phyloP scores from a whole-genome alignment of 2,797 vertebrate genomes.

The Acipenser ruthenus region DNA sequence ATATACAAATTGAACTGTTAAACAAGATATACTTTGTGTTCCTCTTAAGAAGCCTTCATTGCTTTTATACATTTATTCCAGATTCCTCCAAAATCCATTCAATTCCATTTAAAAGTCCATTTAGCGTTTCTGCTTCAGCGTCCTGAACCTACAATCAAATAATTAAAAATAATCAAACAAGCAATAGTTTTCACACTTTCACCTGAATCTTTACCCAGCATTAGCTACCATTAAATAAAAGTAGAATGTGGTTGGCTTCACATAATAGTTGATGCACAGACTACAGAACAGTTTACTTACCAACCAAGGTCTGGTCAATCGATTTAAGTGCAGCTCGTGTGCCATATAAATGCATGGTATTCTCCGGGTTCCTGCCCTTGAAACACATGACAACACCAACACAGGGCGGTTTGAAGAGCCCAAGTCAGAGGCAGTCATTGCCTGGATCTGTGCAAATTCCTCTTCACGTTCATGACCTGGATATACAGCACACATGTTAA shows the following conservation, averaged over 20 bases:
- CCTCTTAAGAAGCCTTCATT: background rate
- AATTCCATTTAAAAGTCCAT: constrained; percentile 74
- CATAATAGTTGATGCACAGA: too few species aligned
- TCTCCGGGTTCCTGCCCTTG: constrained; percentile 50
- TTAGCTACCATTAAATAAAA: too few species aligned
- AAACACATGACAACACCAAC: constrained; percentile 79
- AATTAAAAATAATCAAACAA: constrained; percentile 13
- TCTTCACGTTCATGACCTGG: constrained; percentile 50
- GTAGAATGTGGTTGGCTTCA: too few species aligned
- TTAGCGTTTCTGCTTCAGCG: constrained; percentile 68
- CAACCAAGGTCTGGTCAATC: constrained; percentile 78
- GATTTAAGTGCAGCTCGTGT: constrained; percentile 66
- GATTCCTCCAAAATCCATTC: constrained; percentile 78
- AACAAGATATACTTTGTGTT: too few species aligned
- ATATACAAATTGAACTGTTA: too few species aligned
- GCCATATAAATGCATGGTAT: constrained; percentile 79
- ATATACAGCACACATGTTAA: constrained; percentile 16
- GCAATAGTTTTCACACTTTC: too few species aligned
- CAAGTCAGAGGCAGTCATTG: constrained; percentile 63
- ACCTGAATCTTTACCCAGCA: too few species aligned
- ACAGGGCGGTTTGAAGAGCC: constrained; percentile 65
- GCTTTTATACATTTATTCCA: constrained; percentile 43
- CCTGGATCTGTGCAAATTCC: constrained; percentile 69
- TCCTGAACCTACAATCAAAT: constrained; percentile 71
- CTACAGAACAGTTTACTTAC: constrained; percentile 46